Percentiles rank a stretch among this genome's conserved stretches.
Conservation (phyloP, 2,888 invertebrate genomes). For the Tribolium freemani region DNA sequence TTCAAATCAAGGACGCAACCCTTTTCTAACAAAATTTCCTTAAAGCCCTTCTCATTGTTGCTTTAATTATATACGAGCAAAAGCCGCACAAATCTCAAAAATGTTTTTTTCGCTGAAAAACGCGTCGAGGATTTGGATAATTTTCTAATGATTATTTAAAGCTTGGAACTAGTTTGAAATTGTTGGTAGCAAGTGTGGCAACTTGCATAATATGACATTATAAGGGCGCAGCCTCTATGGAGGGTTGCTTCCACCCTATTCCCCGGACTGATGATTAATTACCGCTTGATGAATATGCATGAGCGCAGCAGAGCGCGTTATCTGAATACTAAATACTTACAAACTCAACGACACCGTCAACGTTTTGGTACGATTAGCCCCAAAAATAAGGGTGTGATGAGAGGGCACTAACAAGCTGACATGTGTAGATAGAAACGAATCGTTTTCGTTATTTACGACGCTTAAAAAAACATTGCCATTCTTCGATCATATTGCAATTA, state of each 20-base stretch:
- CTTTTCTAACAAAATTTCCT: constrained; percentile 40
- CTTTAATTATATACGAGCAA: constrained; percentile 16
- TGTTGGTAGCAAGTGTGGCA: constrained; percentile 42
- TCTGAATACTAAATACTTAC: constrained; percentile 64
- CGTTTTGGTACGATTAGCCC: constrained; percentile 55
- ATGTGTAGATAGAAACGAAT: constrained; percentile 14
- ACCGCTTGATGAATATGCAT: constrained; percentile 67
- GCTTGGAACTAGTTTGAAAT: background rate
- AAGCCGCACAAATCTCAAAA: background rate
- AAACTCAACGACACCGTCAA: constrained; percentile 56
- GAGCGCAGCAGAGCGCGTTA: constrained; percentile 62
- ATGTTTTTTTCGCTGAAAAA: background rate
- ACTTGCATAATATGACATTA: constrained; percentile 45
- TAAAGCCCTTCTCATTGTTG: constrained; percentile 33
- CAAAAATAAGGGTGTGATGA: constrained; percentile 48
- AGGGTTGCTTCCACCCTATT: constrained; percentile 51
- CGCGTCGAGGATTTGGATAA: background rate
- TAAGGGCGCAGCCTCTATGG: constrained; percentile 45
- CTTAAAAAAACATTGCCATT: constrained; percentile 7
- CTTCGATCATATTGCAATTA: no score
- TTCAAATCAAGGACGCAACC: constrained; percentile 49
- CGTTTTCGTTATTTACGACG: constrained; percentile 1
- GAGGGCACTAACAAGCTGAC: constrained; percentile 36
- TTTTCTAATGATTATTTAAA: constrained; percentile 40
- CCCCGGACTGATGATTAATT: constrained; percentile 65